Evolutionary conservation across 2,113 vertebrate species (phyloP).

Genomic region (Saccopteryx leptura): DNA sequence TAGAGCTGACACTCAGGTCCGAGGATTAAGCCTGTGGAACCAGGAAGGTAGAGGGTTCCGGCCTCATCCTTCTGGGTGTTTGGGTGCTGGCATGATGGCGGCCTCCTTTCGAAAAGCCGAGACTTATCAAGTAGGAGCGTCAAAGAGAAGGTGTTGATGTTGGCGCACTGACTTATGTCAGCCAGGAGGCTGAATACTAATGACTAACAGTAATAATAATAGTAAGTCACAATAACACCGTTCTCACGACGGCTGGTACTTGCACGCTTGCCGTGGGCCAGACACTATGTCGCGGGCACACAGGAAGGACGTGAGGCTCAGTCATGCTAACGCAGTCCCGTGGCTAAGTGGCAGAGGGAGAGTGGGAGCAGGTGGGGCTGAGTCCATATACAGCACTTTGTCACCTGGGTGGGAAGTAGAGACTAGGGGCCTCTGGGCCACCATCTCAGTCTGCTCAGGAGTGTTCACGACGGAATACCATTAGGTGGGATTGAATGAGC

Average conservation of each 20-base stretch:
- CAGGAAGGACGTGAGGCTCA: neutral
- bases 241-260: neutral
- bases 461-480: neutral
- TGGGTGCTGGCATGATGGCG: neutral
- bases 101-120: neutral
- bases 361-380: neutral
- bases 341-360: neutral
- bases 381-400: neutral
- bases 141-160: neutral
- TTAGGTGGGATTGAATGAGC: neutral
- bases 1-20: neutral
- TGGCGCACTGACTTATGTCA: neutral
- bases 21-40: neutral
- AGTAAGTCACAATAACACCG: neutral
- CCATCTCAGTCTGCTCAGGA: neutral
- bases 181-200: neutral
- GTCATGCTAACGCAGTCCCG: fast-evolving
- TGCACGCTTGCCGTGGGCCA: neutral
- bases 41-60: neutral
- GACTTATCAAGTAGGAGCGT: neutral
- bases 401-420: neutral
- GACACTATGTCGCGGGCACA: neutral
- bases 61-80: neutral
- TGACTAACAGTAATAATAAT: neutral
- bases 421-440: neutral